These are phyloP conservation scores for Polia nebulosa DNA, from an alignment of 2,888 invertebrate genomes.

Conservation along the genomic window DNA sequence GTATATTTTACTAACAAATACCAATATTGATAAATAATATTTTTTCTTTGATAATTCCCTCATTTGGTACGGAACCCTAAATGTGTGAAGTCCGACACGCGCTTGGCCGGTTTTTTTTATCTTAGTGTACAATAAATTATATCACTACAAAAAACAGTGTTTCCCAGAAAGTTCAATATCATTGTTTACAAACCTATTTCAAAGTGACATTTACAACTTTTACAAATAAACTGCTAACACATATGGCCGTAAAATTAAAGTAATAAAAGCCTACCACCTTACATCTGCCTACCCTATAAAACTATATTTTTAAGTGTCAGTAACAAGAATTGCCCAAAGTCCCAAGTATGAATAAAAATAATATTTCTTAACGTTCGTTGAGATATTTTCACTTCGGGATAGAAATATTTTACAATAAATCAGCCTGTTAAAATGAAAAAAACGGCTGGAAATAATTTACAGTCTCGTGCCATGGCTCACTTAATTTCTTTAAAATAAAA, in stretches of 20 bases:
- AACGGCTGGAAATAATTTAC: constrained; percentile 68
- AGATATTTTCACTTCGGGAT: constrained; percentile 50
- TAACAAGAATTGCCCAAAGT: constrained; percentile 16
- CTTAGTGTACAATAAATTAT: no score
- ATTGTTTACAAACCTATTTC: constrained; percentile 53
- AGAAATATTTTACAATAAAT: constrained; percentile 63
- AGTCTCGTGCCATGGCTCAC: constrained; percentile 65
- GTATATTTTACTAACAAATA: no score
- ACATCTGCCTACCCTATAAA: background rate
- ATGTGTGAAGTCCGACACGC: no score
- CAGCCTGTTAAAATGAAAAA: constrained; percentile 52
- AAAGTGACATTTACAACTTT: constrained; percentile 58
- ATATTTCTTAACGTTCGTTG: constrained; percentile 34
- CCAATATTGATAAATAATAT: no score
- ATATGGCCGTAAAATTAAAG: constrained; percentile 39
- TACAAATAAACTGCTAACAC: constrained; percentile 49
- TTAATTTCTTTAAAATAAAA: constrained; percentile 65
- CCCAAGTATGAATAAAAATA: constrained; percentile 44
- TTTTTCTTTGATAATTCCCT: no score
- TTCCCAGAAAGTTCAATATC: constrained; percentile 15
- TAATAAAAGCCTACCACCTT: constrained; percentile 45
- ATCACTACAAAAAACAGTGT: background rate
- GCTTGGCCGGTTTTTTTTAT: no score
- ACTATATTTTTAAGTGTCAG: constrained; percentile 13
- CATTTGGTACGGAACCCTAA: no score